Base-by-base conservation (phyloP, 2,113 vertebrate species). In the Myiozetetes cayanensis region DNA sequence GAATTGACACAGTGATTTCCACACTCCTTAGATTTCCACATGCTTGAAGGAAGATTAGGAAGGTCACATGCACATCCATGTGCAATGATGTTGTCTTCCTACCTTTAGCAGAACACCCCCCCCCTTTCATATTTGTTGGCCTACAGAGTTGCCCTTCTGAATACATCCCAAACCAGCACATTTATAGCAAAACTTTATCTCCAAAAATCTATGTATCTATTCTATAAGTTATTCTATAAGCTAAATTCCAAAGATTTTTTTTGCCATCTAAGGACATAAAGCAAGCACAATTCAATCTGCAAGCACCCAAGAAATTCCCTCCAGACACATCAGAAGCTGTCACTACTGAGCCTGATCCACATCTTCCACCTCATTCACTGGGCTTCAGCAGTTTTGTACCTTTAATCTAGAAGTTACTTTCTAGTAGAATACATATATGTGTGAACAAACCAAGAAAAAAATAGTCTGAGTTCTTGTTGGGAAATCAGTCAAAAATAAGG, bases 231-330 rank as follows among this genome's bases (percentile, higher is more conserved):
- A 28, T 91, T 85, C 86, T 58, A 44, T 18, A 76, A 94, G 65
- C 87, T 93, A 67, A 90, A 97, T 96, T 96, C 93, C 94, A 63
- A 53, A 74, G 68, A n/a, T n/a, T 83, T 61, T 83, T 74, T 80
- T 93, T 28, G 10, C 94, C 93, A 95, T 97, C 90, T 96, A 97
- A 96, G 96, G 96, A 80, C 74, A 94, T 43, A 35, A 93, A 86
- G 55, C 47, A 55, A 70, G 61, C 5, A 3, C 30, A 39, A 19
- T 30, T 61, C 63, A 2, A 47, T 12, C 27, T 47, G 8, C 74
- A 56, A 33, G 31, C 28, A 30, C 52, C 4, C 59, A 43, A 85
- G 79, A 74, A 74, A 44, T 56, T 33, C 30, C 46, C 86, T 43
- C 44, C 25, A 33, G 50, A 47, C 6, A 4, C 2, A 11, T 77